Conservation (phyloP, 2,113 vertebrate species). For the Ceyx melanurus region DNA sequence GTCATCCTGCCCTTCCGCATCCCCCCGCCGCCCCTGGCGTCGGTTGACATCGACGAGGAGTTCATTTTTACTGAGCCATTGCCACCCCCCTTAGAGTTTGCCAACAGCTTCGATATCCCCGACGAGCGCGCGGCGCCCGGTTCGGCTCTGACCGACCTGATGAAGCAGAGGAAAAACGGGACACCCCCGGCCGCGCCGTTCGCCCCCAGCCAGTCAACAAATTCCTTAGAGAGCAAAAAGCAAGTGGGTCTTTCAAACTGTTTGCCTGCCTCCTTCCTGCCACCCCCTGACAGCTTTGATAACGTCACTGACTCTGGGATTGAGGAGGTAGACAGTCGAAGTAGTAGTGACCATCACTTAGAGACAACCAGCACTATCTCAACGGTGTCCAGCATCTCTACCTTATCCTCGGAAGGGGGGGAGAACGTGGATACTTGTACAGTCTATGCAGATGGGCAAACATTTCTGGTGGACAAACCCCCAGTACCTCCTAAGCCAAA, state of each 20-base stretch:
- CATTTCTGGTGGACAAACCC: constrained; percentile 91
- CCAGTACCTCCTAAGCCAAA: constrained; percentile 97
- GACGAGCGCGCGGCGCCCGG: constrained; percentile 82
- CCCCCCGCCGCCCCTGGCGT: constrained; percentile 90
- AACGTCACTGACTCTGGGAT: constrained; percentile 90
- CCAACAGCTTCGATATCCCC: constrained; percentile 96
- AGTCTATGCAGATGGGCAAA: constrained; percentile 91
- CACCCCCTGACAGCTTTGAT: constrained; percentile 87
- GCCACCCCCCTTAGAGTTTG: constrained; percentile 95
- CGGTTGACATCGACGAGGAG: constrained; percentile 94
- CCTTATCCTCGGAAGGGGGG: constrained; percentile 93
- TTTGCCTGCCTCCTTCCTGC: constrained; percentile 84
- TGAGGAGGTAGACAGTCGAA: constrained; percentile 93
- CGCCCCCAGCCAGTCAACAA: constrained; percentile 69
- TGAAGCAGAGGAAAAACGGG: constrained; percentile 82
- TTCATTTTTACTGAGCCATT: constrained; percentile 94
- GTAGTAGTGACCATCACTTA: constrained; percentile 91
- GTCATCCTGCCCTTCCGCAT: constrained; percentile 91
- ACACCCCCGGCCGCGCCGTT: constrained; percentile 67
- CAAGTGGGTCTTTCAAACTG: constrained; percentile 82
- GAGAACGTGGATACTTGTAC: constrained; percentile 91
- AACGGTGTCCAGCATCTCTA: constrained; percentile 94
- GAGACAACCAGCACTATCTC: constrained; percentile 98
- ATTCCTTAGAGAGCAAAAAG: constrained; percentile 78
- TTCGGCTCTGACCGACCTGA: constrained; percentile 78